phyloP scores from a whole-genome alignment of 2,888 invertebrate species.

The Agrypnus murinus region DNA sequence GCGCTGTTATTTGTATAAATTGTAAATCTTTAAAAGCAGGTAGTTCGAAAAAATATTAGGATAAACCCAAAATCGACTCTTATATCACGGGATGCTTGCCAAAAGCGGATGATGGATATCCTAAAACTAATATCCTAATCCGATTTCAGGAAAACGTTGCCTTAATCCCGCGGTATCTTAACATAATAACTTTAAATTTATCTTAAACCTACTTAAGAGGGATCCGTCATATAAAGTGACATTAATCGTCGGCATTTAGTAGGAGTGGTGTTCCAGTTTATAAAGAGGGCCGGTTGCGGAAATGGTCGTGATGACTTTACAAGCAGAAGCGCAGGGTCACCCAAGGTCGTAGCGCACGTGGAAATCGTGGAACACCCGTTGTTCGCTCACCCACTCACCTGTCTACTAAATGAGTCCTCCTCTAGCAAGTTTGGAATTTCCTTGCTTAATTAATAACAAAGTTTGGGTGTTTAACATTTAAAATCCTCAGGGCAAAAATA shows the following conservation, averaged over 20 bases:
- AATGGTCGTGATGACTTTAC: slow-evolving; percentile 20
- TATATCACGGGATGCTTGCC: slow-evolving; percentile 19
- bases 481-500: not conserved
- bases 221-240: slow-evolving; percentile 33
- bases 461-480: no score
- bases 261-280: slow-evolving; percentile 34
- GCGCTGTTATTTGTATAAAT: no score
- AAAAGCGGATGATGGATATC: slow-evolving; percentile 23
- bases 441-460: no score
- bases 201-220: slow-evolving; percentile 19
- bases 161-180: slow-evolving; percentile 20
- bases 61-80: not conserved
- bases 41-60: slow-evolving; percentile 10
- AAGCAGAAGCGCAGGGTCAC: slow-evolving; percentile 21
- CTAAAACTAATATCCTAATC: slow-evolving; percentile 22
- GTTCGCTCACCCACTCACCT: slow-evolving; percentile 16
- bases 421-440: not conserved
- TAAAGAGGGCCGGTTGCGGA: slow-evolving; percentile 31
- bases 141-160: slow-evolving; percentile 22
- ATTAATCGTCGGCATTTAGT: slow-evolving; percentile 37
- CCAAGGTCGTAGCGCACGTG: slow-evolving; percentile 30
- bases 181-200: slow-evolving; percentile 27
- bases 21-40: slow-evolving; percentile 1
- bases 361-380: slow-evolving; percentile 27
- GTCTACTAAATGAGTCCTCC: slow-evolving; percentile 5